A percentile compares a stretch with the other conserved stretches of the same genome.
These are phyloP conservation scores for Tipula confusa DNA, from an alignment of 2,888 invertebrate genomes.

Conservation along the genomic window DNA sequence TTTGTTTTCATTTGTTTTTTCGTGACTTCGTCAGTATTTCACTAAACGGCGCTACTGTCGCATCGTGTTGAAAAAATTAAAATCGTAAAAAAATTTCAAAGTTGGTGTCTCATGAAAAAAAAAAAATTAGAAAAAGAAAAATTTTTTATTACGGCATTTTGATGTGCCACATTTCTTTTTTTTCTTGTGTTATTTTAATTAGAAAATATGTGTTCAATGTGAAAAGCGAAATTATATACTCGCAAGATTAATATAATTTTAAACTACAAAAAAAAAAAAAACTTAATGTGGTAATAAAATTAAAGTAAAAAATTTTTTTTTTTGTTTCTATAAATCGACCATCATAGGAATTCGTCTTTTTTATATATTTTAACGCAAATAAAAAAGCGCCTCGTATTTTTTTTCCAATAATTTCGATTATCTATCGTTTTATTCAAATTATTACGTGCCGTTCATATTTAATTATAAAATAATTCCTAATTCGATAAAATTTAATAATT, in stretches of 20 bases:
- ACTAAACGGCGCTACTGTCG: background rate
- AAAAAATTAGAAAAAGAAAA: background rate
- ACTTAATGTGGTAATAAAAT: background rate
- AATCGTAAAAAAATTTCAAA: background rate
- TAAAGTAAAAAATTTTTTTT: background rate
- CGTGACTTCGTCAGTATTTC: background rate
- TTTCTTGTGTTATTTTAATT: background rate
- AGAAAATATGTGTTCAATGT: background rate
- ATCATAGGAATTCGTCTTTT: background rate
- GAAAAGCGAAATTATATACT: background rate
- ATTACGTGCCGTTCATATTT: background rate
- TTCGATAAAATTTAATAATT: background rate
- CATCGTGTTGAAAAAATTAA: background rate
- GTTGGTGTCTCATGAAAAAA: background rate
- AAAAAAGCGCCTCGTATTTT: background rate
- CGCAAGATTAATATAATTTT: background rate
- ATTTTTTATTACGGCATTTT: background rate
- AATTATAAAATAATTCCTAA: background rate
- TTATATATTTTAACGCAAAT: background rate
- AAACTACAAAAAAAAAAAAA: background rate
- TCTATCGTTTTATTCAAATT: background rate
- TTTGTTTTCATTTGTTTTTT: slow-evolving; percentile 25
- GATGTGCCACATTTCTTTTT: slow-evolving; percentile 12
- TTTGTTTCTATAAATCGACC: background rate
- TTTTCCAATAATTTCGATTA: background rate